Evolutionary conservation across 2,888 invertebrate genomes (phyloP).

Genomic region (Lypha dubia): DNA sequence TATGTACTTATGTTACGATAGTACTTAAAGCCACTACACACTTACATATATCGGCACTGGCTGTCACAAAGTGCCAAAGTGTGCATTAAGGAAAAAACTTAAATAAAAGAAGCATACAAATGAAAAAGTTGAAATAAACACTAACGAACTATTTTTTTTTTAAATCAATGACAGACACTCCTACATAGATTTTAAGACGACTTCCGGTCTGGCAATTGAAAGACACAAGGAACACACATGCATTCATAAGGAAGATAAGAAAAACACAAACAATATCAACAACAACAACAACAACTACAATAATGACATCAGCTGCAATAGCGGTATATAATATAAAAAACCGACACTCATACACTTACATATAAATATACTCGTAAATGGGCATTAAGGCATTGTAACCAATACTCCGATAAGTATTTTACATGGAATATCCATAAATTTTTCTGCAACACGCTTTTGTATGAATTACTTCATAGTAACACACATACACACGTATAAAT

Average conservation of each 20-base stretch:
- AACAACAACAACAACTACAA: constrained; percentile 16
- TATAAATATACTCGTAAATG: background rate
- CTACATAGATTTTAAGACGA: constrained; percentile 35
- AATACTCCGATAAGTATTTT: too few species aligned
- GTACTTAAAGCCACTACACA: constrained; percentile 15
- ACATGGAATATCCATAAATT: too few species aligned
- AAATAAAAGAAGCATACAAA: background rate
- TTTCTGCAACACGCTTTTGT: too few species aligned
- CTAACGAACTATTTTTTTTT: constrained; percentile 51
- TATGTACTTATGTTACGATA: background rate
- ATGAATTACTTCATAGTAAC: too few species aligned
- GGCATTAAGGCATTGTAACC: too few species aligned
- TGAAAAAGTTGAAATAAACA: background rate
- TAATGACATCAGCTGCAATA: constrained; percentile 19
- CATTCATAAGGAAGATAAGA: background rate
- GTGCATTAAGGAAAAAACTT: background rate
- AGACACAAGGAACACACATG: constrained; percentile 40
- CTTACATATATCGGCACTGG: too few species aligned
- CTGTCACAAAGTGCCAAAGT: background rate
- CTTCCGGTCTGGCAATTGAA: constrained; percentile 66
- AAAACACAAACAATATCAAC: background rate
- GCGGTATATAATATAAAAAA: background rate
- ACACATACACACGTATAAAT: too few species aligned
- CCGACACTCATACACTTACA: background rate
- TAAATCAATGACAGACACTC: constrained; percentile 55